Conservation (phyloP, 2,113 vertebrate genomes). For the Carettochelys insculpta region DNA sequence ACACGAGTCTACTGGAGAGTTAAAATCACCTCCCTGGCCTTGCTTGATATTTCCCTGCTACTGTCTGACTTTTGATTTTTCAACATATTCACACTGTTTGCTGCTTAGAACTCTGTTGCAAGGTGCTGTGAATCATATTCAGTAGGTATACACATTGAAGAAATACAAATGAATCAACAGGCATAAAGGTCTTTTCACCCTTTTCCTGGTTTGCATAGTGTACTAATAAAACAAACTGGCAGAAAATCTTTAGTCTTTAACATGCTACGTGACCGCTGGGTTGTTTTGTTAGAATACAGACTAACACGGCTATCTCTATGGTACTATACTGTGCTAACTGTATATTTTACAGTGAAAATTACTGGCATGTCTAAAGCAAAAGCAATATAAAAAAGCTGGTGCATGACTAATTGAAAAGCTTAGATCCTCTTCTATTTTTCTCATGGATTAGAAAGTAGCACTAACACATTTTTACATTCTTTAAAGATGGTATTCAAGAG, state of each 20-base stretch:
- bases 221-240: too few relatives aligned
- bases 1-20: neutral
- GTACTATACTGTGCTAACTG: neutral
- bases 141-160: neutral
- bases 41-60: neutral
- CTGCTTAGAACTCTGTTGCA: neutral
- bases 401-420: neutral
- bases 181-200: neutral
- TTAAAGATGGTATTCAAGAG: neutral
- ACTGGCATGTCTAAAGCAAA: neutral
- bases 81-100: neutral
- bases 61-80: rapidly evolving
- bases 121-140: neutral
- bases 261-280: too few relatives aligned
- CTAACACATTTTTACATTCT: neutral
- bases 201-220: neutral
- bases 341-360: neutral
- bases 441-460: neutral
- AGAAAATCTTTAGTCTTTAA: too few relatives aligned
- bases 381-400: rapidly evolving
- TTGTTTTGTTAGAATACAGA: too few relatives aligned
- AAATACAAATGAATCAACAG: neutral
- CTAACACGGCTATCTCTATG: too few relatives aligned
- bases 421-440: neutral
- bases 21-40: neutral